Evolutionary conservation across 1,140 invertebrate genomes (phyloP), one percentile per base, ranked within the genome.

Genomic region (Camponotus vicinus): DNA sequence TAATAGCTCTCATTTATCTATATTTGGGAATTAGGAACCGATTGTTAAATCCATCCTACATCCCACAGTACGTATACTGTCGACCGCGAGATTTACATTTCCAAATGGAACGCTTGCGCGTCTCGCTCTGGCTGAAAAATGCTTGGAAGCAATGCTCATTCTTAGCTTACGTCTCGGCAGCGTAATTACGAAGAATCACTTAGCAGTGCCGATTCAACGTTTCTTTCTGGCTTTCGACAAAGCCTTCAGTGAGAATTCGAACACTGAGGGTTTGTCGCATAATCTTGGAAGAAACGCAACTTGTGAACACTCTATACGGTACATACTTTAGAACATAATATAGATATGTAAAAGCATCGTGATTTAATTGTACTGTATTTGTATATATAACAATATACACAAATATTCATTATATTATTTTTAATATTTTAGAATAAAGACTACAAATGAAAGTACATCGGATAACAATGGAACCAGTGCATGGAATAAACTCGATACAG

Each of bases 141-240:
- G 98, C 80, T 91, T 99, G 5, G 98, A 98, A 92, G 96, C 97
- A 0, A 92, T 99, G 64, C 97, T 98, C 92, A 96, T 97, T 15
- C 95, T 99, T 42, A 97, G 97, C 13, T 95, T 98, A 34, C 96
- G 98, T 76, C 96, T 99, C 57, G 98, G 98, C 3, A 97, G 97
- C 78, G 97, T 98, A 90, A 98, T 98, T 97, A 98, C 97, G 1
- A 96, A 97, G 73, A 97, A 96, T 89, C 97, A 98, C 90, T 95
- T 99, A 32, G 97, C 96, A 69, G 96, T 98, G 64, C 96, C 97
- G 11, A 95, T 95, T 79, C 93, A 94, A 85, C 90, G 97, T 66
- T 98, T 98, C 93, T 99, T 99, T 93, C 93, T 97, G n/a, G 97
- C 97, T 9, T 99, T 99, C 93, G 97, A 98, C 92, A 98, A 97